A percentile compares a stretch with the other conserved stretches of the same genome.
phyloP scores from a whole-genome alignment of 2,888 invertebrate species.

The Myopa tessellatipennis region DNA sequence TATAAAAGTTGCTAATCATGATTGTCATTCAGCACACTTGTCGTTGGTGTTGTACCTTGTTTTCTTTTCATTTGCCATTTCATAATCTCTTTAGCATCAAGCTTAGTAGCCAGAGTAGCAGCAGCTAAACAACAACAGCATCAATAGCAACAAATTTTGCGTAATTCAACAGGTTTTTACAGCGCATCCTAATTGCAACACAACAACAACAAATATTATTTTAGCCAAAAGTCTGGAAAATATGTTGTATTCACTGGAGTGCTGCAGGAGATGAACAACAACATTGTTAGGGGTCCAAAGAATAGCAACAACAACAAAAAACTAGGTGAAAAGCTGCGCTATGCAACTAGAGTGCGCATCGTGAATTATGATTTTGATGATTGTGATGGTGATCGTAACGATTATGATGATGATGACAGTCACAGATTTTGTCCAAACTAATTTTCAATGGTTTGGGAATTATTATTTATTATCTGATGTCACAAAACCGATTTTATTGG shows the following conservation, averaged over 20 bases:
- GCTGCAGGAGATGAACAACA: not conserved
- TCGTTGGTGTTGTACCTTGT: not conserved
- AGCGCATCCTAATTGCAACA: conserved; percentile 12
- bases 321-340: not conserved
- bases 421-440: not conserved
- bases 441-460: not conserved
- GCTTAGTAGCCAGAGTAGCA: not conserved
- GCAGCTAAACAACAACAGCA: not conserved
- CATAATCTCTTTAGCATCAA: not conserved
- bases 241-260: not conserved
- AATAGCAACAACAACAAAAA: not conserved
- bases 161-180: conserved; percentile 17
- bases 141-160: conserved; percentile 11
- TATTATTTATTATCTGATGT: not conserved
- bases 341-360: not conserved
- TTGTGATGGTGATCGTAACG: no score
- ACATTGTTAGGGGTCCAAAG: not conserved
- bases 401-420: no score
- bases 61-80: conserved; percentile 3
- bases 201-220: not conserved
- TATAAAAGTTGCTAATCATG: not conserved
- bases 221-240: not conserved
- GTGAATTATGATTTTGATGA: not conserved
- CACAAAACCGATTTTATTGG: no score
- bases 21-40: not conserved